These are phyloP conservation scores for Eupelmus urozonus DNA, from an alignment of 2,888 invertebrate species.

Conservation along the genomic window DNA sequence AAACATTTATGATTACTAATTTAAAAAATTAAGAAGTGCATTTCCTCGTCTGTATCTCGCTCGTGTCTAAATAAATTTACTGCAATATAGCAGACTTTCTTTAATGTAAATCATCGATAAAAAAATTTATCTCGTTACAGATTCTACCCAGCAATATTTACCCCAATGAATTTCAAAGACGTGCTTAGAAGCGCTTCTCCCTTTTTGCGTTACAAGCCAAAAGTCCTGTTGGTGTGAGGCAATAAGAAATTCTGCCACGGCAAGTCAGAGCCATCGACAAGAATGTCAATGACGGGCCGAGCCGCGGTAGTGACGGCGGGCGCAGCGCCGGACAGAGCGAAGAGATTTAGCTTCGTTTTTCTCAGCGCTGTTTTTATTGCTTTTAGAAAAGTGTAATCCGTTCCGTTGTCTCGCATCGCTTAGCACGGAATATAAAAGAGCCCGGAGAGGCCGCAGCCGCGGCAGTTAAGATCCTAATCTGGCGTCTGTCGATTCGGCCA, in stretches of 20 bases:
- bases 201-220: too few relatives aligned
- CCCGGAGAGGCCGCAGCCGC: conserved; percentile 63
- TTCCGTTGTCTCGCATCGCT: conserved; percentile 74
- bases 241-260: conserved; percentile 31
- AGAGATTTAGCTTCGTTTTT: conserved; percentile 71
- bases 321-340: conserved; percentile 25
- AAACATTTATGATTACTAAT: neutral
- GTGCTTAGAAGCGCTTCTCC: too few relatives aligned
- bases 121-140: neutral
- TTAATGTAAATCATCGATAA: too few relatives aligned
- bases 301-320: conserved; percentile 65
- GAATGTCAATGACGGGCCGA: conserved; percentile 64
- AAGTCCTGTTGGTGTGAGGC: too few relatives aligned
- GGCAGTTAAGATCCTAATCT: conserved; percentile 72
- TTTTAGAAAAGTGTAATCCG: conserved; percentile 74
- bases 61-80: neutral
- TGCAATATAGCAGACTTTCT: too few relatives aligned
- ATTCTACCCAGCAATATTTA: neutral
- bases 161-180: neutral
- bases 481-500: conserved; percentile 65
- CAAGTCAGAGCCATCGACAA: conserved; percentile 41
- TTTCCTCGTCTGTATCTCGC: neutral
- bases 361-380: conserved; percentile 71
- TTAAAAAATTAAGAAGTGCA: neutral
- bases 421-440: conserved; percentile 75